These are phyloP conservation scores for Toxotes lorentzi DNA, from an alignment of 2,797 vertebrate genomes.

Conservation along the genomic window DNA sequence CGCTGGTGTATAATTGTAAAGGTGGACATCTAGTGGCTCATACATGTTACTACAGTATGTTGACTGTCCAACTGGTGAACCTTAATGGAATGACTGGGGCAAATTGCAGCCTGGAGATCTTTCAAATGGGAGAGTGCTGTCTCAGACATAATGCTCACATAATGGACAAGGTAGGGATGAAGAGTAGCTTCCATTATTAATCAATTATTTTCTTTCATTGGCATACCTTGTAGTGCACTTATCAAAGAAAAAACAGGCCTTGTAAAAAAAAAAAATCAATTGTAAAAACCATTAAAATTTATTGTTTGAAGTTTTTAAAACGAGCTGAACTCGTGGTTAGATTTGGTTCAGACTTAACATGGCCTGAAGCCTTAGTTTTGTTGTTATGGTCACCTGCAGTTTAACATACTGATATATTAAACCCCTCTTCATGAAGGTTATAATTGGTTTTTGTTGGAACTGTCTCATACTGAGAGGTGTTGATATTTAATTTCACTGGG, in stretches of 20 bases:
- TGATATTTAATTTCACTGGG: not conserved
- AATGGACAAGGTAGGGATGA: not conserved
- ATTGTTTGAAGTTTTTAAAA: too few species aligned
- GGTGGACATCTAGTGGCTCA: constrained; percentile 34
- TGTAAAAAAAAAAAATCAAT: not conserved
- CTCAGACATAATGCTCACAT: not conserved
- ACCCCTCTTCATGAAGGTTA: not conserved
- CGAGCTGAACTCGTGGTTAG: too few species aligned
- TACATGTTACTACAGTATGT: constrained; percentile 2
- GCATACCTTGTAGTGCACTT: not conserved
- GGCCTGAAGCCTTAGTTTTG: not conserved
- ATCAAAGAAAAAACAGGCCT: not conserved
- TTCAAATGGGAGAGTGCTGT: not conserved
- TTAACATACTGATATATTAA: not conserved
- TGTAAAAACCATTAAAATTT: too few species aligned
- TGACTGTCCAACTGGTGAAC: not conserved
- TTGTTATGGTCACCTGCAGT: not conserved
- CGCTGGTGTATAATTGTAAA: not conserved
- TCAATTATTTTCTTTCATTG: not conserved
- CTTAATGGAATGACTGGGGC: not conserved
- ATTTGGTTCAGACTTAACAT: too few species aligned
- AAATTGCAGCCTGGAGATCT: not conserved
- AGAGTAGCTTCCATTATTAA: not conserved
- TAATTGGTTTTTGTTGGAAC: not conserved
- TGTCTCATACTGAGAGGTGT: not conserved